Evolutionary conservation across 2,888 invertebrate genomes (phyloP).

Genomic region (Sarcophaga subvicina): DNA sequence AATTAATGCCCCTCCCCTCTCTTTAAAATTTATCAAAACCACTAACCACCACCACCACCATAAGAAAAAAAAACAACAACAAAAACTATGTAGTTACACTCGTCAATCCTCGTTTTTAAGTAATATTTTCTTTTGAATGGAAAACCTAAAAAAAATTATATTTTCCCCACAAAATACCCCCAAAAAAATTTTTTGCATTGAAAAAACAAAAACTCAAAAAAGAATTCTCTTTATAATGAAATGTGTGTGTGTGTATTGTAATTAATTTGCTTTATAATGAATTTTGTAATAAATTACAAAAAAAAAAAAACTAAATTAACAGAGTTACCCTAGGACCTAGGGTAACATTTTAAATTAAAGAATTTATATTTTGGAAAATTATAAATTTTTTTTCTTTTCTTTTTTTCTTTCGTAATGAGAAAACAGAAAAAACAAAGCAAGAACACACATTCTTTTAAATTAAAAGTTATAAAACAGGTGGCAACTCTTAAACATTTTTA

Average conservation of each 20-base stretch:
- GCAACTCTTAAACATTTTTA: slow-evolving; percentile 20
- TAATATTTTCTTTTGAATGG: slow-evolving; percentile 25
- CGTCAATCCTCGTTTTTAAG: slow-evolving; percentile 55
- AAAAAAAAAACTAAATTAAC: not conserved
- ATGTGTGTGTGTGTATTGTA: not conserved
- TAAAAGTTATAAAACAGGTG: slow-evolving; percentile 30
- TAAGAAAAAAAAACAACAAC: slow-evolving; percentile 19
- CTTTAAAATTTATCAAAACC: slow-evolving; percentile 32
- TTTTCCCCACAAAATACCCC: slow-evolving; percentile 32
- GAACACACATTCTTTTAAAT: too few species aligned
- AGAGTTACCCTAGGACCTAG: not conserved
- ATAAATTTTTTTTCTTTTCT: too few species aligned
- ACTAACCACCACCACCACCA: not conserved
- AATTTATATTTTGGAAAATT: too few species aligned
- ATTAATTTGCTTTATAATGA: not conserved
- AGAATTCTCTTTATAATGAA: slow-evolving; percentile 37
- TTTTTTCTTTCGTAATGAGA: too few species aligned
- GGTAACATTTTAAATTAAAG: too few species aligned
- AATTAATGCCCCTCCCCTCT: slow-evolving; percentile 52
- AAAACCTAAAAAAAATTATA: not conserved
- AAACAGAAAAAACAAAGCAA: too few species aligned
- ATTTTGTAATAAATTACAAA: not conserved
- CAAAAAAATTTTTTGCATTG: slow-evolving; percentile 47
- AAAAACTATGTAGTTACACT: slow-evolving; percentile 29
- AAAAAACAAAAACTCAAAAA: slow-evolving; percentile 8